Base-by-base conservation (phyloP, 2,888 invertebrate species). In the Neoascia interrupta region DNA sequence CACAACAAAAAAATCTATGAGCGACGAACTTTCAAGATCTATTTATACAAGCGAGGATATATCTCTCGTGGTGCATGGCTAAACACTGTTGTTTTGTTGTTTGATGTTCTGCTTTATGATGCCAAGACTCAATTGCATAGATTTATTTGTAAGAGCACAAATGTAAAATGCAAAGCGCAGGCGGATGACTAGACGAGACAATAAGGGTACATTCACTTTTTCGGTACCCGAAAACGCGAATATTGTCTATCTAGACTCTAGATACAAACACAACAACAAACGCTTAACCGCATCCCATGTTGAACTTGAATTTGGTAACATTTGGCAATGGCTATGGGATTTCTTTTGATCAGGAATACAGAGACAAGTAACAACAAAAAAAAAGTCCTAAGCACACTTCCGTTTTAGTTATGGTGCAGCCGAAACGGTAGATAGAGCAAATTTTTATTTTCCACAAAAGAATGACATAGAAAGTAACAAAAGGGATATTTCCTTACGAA, bases 221-320 rank as follows among this genome's bases (percentile, higher is more conserved):
- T 64, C 6, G 31, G 36, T 21, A 15, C 43, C 54, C 63, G 18
- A 58, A 45, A 51, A 41, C 43, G n/a, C 6, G 16, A 64, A 21
- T 19, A 45, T 53, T 63, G 13, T 19, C 51, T 53, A 39, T 23
- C 34, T 36, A 54, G 47, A 54, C 39, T 1, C 1, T 3, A 39
- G 5, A 19, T 5, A n/a, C 11, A 4, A 31, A 28, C 16, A 51
- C 49, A 58, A 41, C 39, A 31, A 54, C 69, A 68, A 54, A 39
- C 10, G 47, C 16, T 49, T 41, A 11, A 49, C 51, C 31, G 18
- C 54, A 63, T 54, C 64, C 54, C 39, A 37, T 76, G 70, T 51
- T 66, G 64, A 72, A 72, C 76, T 79, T 79, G 70, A 79, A 60
- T 70, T 58, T 47, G 47, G 72, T 79, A 79, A 79, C 79, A 72